Evolutionary conservation across 2,797 vertebrate genomes (phyloP), one percentile per base, ranked within the genome.

Genomic region (Gadopsis bispinosus): DNA sequence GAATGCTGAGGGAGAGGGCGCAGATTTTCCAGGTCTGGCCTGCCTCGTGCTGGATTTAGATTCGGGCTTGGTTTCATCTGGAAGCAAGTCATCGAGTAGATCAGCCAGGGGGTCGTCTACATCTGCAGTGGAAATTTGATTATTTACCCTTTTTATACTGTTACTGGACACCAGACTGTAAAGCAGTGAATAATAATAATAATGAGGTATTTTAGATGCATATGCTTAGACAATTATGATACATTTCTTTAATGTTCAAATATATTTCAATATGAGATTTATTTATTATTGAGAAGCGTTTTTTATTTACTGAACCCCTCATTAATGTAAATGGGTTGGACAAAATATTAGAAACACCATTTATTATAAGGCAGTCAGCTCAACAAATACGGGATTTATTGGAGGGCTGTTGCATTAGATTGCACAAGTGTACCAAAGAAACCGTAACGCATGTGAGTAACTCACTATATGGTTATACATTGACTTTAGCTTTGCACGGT

Each of bases 31-130:
- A 43, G 81, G 67, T 77, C 88, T 81, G 73, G 70, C 20, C 37
- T 85, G 89, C 77, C 89, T 86, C 31, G 45, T 14, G n/a, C 22
- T 68, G 4, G 69, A 37, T 76, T 86, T 91, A 6, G 81, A 69
- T 50, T 64, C 54, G 0, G 79, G 50, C 66, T 80, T 78, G n/a
- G 79, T 87, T 85, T 93, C 92, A 50, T 95, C 94, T 14, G 93
- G 83, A 50, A 92, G 91, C 4, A 93, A 62, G 29, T 96, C 94
- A 8, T 95, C 94, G 2, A 96, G 87, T 22, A 96, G 88, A 56
- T 95, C 95, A 20, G 79, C 93, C 73, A 96, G 68, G 0, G 94
- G 94, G 83, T 96, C 93, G 3, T 95, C 94, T 1, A 73, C 4
- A 79, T 95, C 94, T 97, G 81, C 62, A 83, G 72, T 54, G 19